A percentile compares a stretch with the other conserved stretches of the same genome.
Conservation (phyloP, 2,888 invertebrate genomes). For the Arge pagana region DNA sequence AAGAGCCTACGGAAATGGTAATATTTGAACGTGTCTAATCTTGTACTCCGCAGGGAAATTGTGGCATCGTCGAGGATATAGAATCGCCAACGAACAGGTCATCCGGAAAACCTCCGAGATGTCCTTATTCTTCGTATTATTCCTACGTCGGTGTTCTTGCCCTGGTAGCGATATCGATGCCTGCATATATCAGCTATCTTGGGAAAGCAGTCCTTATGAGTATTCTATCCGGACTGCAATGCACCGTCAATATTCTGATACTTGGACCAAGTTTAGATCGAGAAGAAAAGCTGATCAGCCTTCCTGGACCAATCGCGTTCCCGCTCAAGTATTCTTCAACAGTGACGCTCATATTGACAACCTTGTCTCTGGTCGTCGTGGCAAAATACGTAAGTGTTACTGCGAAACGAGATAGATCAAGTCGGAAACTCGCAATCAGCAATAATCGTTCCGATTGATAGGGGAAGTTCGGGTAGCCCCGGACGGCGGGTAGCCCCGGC, state of each 20-base stretch:
- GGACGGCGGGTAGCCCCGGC: too few relatives aligned
- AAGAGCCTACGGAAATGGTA: too few relatives aligned
- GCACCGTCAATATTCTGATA: conserved; percentile 64
- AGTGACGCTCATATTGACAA: conserved; percentile 61
- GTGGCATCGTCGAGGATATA: conserved; percentile 45
- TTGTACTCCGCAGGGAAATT: conserved; percentile 43
- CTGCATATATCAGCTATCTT: conserved; percentile 73
- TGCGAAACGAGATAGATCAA: conserved; percentile 8
- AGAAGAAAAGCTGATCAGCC: conserved; percentile 63
- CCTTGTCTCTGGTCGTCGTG: conserved; percentile 63
- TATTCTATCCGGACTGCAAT: conserved; percentile 65
- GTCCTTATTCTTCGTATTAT: conserved; percentile 75
- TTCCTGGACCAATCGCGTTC: conserved; percentile 59
- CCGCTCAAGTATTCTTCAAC: conserved; percentile 62
- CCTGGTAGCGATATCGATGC: conserved; percentile 71
- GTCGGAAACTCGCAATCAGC: too few relatives aligned
- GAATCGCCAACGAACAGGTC: conserved; percentile 42
- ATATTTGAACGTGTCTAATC: neutral
- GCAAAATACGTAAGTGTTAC: conserved; percentile 68
- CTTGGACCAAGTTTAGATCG: conserved; percentile 63
- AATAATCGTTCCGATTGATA: too few relatives aligned
- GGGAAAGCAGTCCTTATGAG: conserved; percentile 70
- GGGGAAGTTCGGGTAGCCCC: too few relatives aligned
- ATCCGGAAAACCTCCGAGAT: conserved; percentile 55
- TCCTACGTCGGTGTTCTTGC: conserved; percentile 72